Evolutionary conservation across 2,797 vertebrate genomes (phyloP), one percentile per base, ranked within the genome.

Genomic region (Gobio occitaniae): DNA sequence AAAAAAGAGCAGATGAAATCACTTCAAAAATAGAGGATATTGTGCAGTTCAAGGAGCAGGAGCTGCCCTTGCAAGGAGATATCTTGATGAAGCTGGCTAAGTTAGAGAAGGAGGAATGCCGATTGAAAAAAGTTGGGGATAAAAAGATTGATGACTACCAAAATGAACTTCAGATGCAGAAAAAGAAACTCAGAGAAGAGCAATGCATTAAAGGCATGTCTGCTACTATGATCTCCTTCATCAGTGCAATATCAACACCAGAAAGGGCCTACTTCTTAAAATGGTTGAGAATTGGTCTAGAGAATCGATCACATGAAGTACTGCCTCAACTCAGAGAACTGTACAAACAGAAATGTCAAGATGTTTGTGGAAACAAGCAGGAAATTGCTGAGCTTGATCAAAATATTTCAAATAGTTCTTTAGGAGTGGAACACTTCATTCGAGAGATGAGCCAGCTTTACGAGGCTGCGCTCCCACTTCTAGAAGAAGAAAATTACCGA

Each of bases 371-470:
- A 2, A 50, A 32, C 8, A 17, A 74, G 8, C 0, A 0, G 0
- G 71, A 50, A 17, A 50, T 74, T 3, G 13, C 61, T 8, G 79
- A 90, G 41, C 32, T 91, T 15, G 86, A 90, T 0, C 87, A 91
- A 25, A 76, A 61, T 0, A 89, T 92, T 13, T 89, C 90, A 77
- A 83, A 84, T 0, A 88, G 91, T 81, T 92, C 93, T 56, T 86
- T 95, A 29, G 93, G 95, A 0, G 88, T 93, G 4, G 93, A 94
- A 29, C 93, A 94, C 61, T 95, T 94, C 65, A 75, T 95, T 61
- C 91, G 94, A 78, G 94, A 95, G 77, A 85, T 95, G 86, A 93
- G 92, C 0, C 93, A 92, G 71, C 5, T 93, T 17, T 95, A 93
- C 13, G 94, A 95, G 48, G 87, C 93, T 0, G 78, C 77, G n/a